Base-by-base conservation (phyloP, 2,888 invertebrate genomes). In the Mycalesis mineus region DNA sequence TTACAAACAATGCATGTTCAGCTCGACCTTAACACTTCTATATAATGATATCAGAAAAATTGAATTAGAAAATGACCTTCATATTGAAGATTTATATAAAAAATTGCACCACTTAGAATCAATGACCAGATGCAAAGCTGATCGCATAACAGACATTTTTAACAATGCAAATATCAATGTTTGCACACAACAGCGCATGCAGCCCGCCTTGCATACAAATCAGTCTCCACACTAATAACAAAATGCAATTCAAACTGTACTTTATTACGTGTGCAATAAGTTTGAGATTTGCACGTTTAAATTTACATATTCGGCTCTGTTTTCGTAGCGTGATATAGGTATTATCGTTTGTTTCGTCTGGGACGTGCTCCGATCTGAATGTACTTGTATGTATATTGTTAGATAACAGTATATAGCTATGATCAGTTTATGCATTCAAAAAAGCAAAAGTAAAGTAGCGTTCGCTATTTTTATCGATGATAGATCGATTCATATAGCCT, bases 191-290 rank as follows among this genome's bases (percentile, higher is more conserved):
- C 61, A 56, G 60, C 53, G 58, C 58, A 61, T 61, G 65, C 67
- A 62, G 64, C 62, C 58, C 66, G 64, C 53, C 58, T 63, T 62
- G 70, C 67, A 72, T 72, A 68, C 67, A 57, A 68, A 69, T 65
- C 64, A 68, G 61, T 41, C 45, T 61, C 49, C 28, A 28, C 51
- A 40, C 29, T 48, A 41, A 62, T 56, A 48, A n/a, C 11, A n/a
- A 42, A 41, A 61, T 53, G 31, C 63, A 53, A 61, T 41, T 49
- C 17, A 63, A 57, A 59, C 31, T 14, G 13, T 47, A 42, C 45
- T 37, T 15, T 40, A 59, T 33, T 50, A 6, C 17, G 5, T 42
- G 14, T 6, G 8, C 1, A 13, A 57, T 63, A 64, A 50, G 61
- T 48, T 40, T 31, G 22, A 59, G 15, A 56, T 59, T 61, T 39